These are phyloP conservation scores for Drosophila birchii DNA, from an alignment of 2,888 invertebrate genomes.

Conservation along the genomic window DNA sequence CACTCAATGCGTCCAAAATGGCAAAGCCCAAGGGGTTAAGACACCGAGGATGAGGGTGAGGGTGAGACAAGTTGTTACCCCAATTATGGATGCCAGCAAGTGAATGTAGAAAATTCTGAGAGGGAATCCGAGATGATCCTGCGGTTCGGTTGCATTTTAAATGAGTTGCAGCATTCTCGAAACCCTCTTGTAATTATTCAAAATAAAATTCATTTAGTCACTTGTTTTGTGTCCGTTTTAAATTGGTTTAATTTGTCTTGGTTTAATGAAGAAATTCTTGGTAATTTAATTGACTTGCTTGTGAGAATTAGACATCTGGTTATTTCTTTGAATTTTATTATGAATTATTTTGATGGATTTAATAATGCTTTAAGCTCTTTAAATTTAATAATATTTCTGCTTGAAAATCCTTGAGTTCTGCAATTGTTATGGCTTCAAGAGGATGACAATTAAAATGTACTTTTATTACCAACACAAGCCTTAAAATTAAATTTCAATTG, in stretches of 20 bases:
- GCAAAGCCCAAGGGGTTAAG: constrained; percentile 14
- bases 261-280: background rate
- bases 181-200: background rate
- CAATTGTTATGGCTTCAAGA: background rate
- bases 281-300: background rate
- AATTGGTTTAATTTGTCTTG: background rate
- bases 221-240: background rate
- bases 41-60: background rate
- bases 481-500: too few species aligned
- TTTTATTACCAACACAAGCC: background rate
- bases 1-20: constrained; percentile 30
- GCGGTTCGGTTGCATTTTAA: constrained; percentile 12
- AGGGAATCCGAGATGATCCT: constrained; percentile 15
- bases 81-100: constrained; percentile 31
- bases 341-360: background rate
- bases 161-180: constrained; percentile 8
- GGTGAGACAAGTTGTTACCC: constrained; percentile 15
- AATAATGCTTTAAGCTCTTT: background rate
- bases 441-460: background rate
- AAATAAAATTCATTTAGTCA: background rate
- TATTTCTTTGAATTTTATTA: background rate
- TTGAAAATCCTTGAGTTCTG: background rate
- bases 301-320: background rate
- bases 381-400: background rate
- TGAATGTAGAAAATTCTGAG: constrained; percentile 3